A percentile compares a stretch with the other conserved stretches of the same genome.
Conservation (phyloP, 2,888 invertebrate species). For the Endotricha flammealis region DNA sequence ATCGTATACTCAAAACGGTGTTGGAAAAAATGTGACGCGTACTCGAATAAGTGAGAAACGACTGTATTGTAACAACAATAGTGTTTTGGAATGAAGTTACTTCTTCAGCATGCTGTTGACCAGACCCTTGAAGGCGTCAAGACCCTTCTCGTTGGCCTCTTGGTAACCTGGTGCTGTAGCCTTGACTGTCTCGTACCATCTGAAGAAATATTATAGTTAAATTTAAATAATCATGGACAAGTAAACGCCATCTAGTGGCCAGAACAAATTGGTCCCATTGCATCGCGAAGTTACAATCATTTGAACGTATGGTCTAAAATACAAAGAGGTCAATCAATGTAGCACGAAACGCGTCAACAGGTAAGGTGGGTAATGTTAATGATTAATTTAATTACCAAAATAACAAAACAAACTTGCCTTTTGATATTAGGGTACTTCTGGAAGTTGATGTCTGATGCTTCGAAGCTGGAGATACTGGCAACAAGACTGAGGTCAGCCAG, state of each 20-base stretch:
- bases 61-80: not conserved
- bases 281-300: too few species aligned
- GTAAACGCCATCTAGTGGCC: too few species aligned
- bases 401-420: too few species aligned
- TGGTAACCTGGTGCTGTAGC: slow-evolving; percentile 66
- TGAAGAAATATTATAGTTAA: slow-evolving; percentile 23
- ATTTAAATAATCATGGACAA: too few species aligned
- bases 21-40: slow-evolving; percentile 12
- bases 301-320: too few species aligned
- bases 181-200: slow-evolving; percentile 68
- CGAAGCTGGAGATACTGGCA: slow-evolving; percentile 83
- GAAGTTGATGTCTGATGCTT: slow-evolving; percentile 82
- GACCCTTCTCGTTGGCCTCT: slow-evolving; percentile 77
- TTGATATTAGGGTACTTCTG: slow-evolving; percentile 82
- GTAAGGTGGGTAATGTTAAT: too few species aligned
- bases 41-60: slow-evolving; percentile 5
- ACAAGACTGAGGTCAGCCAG: slow-evolving; percentile 86
- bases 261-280: too few species aligned
- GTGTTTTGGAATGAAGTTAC: slow-evolving; percentile 30
- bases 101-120: slow-evolving; percentile 64
- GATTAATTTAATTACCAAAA: too few species aligned
- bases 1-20: slow-evolving; percentile 12
- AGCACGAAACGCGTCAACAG: too few species aligned
- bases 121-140: slow-evolving; percentile 73
- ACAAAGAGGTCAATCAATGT: too few species aligned